A percentile compares a stretch with the other conserved stretches of the same genome.
phyloP scores from a whole-genome alignment of 2,113 vertebrate species.

The Sterrhoptilus dennistouni region DNA sequence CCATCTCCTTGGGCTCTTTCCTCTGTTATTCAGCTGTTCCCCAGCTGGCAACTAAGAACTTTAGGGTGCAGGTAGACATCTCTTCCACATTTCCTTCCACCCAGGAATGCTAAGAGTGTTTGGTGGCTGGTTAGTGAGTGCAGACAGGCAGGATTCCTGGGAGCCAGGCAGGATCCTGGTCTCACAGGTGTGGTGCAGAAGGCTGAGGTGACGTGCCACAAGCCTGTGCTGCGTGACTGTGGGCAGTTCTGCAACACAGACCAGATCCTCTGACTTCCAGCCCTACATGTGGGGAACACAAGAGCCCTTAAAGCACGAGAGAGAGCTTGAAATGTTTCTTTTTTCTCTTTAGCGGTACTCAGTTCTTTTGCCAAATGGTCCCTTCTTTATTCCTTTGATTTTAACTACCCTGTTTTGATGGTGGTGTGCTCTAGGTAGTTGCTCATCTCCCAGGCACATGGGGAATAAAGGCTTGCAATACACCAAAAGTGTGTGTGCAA shows the following conservation, averaged over 20 bases:
- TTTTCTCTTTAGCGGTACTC: neutral
- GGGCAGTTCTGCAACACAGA: neutral
- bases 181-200: neutral
- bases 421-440: neutral
- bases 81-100: neutral
- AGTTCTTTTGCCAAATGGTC: slow-evolving; percentile 49
- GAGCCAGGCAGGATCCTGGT: neutral
- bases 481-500: fast-evolving
- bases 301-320: neutral
- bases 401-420: neutral
- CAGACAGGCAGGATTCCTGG: neutral
- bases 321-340: neutral
- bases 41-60: neutral
- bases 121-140: neutral
- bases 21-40: neutral
- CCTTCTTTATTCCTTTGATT: neutral
- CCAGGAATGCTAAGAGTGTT: neutral
- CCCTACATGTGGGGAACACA: slow-evolving; percentile 27
- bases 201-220: neutral
- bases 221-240: neutral
- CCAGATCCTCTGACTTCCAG: neutral
- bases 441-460: neutral
- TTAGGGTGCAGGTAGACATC: neutral
- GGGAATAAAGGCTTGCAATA: neutral
- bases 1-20: neutral